Conservation (phyloP, 2,888 invertebrate species). For the Carcina quercana region DNA sequence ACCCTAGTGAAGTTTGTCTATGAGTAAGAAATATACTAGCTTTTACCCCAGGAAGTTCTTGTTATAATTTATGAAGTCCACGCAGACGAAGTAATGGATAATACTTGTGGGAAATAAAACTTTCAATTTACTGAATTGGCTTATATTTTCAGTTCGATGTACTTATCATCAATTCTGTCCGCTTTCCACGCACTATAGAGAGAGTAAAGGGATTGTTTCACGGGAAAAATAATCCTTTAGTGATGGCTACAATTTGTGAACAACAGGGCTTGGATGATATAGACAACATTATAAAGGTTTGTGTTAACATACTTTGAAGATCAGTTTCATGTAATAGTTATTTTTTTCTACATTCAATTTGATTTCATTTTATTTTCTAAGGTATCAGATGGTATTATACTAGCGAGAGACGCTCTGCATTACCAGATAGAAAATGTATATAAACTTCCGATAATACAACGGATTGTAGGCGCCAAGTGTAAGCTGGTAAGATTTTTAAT, state of each 20-base stretch:
- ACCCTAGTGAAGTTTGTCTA: too few species aligned
- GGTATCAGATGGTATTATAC: slow-evolving; percentile 29
- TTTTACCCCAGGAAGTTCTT: too few species aligned
- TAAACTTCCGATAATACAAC: too few species aligned
- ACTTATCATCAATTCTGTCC: slow-evolving; percentile 30
- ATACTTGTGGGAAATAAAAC: too few species aligned
- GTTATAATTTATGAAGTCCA: too few species aligned
- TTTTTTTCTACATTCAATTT: neutral
- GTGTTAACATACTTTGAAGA: slow-evolving; percentile 2
- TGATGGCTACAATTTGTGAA: slow-evolving; percentile 37
- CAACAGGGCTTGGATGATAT: slow-evolving; percentile 40
- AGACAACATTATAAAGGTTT: slow-evolving; percentile 38
- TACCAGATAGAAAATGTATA: too few species aligned
- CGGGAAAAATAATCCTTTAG: slow-evolving; percentile 23
- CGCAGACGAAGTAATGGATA: too few species aligned
- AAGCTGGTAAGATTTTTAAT: too few species aligned
- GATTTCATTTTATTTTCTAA: slow-evolving; percentile 11
- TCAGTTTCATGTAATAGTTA: neutral
- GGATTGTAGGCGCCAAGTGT: too few species aligned
- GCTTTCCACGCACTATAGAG: slow-evolving; percentile 21
- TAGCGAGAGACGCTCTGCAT: slow-evolving; percentile 20
- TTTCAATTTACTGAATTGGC: too few species aligned
- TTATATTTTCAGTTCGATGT: slow-evolving; percentile 36
- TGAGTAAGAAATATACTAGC: too few species aligned
- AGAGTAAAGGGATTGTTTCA: slow-evolving; percentile 25